Evolutionary conservation across 2,797 vertebrate genomes (phyloP).

Genomic region (Phoebastria nigripes): DNA sequence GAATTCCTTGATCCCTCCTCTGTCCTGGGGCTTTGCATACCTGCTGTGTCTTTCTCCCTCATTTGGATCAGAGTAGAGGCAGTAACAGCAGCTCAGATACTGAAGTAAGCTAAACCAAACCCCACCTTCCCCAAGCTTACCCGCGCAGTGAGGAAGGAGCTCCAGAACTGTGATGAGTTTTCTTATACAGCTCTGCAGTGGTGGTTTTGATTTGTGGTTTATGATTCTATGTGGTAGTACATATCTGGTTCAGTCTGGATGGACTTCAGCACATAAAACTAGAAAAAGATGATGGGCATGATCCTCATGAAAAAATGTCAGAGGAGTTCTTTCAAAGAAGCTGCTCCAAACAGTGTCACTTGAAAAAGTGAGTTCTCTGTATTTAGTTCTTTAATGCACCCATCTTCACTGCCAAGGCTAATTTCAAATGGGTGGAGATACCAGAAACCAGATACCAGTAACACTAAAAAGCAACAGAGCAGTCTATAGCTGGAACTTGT

Average conservation of each 20-base stretch:
- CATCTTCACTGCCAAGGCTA: neutral
- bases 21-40: neutral
- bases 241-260: neutral
- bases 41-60: neutral
- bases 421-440: neutral
- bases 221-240: neutral
- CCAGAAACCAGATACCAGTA: neutral
- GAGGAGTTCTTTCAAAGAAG: neutral
- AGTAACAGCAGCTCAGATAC: neutral
- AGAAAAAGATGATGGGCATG: neutral
- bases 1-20: neutral
- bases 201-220: neutral
- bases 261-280: neutral
- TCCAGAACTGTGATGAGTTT: neutral
- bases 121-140: neutral
- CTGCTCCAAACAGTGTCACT: neutral
- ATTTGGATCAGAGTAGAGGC: neutral
- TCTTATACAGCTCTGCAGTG: neutral
- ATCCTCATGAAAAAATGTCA: neutral
- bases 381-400: neutral
- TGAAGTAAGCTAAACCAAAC: neutral
- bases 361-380: neutral
- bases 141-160: neutral
- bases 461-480: neutral
- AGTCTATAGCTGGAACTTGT: neutral